A percentile compares a stretch with the other conserved stretches of the same genome.
phyloP scores from a whole-genome alignment of 1,140 invertebrate species.

The Periplaneta americana region DNA sequence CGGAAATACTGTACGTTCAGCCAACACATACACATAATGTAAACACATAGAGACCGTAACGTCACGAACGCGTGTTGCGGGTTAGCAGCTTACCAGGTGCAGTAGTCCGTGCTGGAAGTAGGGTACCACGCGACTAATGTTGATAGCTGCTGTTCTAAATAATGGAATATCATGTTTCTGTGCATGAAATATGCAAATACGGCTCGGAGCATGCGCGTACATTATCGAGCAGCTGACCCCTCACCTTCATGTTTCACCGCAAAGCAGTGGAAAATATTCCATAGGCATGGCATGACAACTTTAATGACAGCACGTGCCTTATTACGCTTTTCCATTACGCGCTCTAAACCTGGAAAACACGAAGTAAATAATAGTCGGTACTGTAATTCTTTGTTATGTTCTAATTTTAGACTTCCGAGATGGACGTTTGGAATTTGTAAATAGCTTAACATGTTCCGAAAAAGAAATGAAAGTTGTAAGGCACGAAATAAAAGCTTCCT shows the following conservation, averaged over 20 bases:
- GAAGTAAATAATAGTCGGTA: background rate
- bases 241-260: background rate
- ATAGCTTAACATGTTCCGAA: too few relatives aligned
- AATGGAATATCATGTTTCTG: background rate
- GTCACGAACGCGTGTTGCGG: too few relatives aligned
- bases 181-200: background rate
- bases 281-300: too few relatives aligned
- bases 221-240: background rate
- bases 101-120: background rate
- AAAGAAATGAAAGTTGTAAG: too few relatives aligned
- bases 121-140: background rate
- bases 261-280: background rate
- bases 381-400: background rate
- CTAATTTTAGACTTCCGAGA: too few relatives aligned
- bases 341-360: too few relatives aligned
- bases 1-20: too few relatives aligned
- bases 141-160: background rate
- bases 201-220: background rate
- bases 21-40: too few relatives aligned
- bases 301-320: background rate
- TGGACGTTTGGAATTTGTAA: too few relatives aligned
- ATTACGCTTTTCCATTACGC: background rate
- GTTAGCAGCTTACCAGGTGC: background rate
- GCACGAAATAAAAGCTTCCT: too few relatives aligned
- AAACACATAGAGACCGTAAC: too few relatives aligned